Conservation (phyloP, 1,140 invertebrate genomes). For the Portunus trituberculatus region DNA sequence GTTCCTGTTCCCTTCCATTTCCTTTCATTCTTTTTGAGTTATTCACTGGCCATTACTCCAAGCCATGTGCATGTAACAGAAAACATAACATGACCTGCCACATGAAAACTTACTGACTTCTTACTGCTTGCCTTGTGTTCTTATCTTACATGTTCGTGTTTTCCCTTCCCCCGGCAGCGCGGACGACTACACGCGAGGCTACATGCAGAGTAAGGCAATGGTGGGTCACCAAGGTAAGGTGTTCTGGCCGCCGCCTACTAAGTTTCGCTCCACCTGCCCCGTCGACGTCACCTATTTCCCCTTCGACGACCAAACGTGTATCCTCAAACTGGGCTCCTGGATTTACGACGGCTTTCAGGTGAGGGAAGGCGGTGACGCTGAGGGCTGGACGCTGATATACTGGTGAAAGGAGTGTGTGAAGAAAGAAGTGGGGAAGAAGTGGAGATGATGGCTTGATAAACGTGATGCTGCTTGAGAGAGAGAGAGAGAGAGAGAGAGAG, state of each 20-base stretch:
- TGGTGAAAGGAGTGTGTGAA: neutral
- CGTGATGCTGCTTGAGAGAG: neutral
- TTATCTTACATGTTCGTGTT: neutral
- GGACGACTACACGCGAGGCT: conserved; percentile 83
- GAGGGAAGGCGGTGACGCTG: conserved; percentile 52
- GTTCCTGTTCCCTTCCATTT: too few relatives aligned
- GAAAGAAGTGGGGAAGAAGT: neutral
- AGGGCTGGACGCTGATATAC: neutral
- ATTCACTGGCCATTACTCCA: too few relatives aligned
- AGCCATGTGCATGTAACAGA: neutral
- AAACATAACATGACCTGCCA: neutral
- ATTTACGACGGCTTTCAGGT: conserved; percentile 84
- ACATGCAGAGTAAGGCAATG: conserved; percentile 83
- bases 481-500: conserved; percentile 40
- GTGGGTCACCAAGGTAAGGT: conserved; percentile 82
- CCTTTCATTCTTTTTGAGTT: too few relatives aligned
- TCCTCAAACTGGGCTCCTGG: conserved; percentile 85
- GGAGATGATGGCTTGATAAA: neutral
- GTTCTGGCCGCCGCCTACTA: conserved; percentile 84
- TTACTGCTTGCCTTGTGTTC: neutral
- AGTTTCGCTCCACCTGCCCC: conserved; percentile 83
- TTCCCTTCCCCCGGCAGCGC: conserved; percentile 80
- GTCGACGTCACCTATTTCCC: conserved; percentile 84
- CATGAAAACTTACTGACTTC: neutral
- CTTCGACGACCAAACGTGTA: conserved; percentile 84